phyloP scores from a whole-genome alignment of 2,113 vertebrate genomes.

The Sturnira hondurensis region DNA sequence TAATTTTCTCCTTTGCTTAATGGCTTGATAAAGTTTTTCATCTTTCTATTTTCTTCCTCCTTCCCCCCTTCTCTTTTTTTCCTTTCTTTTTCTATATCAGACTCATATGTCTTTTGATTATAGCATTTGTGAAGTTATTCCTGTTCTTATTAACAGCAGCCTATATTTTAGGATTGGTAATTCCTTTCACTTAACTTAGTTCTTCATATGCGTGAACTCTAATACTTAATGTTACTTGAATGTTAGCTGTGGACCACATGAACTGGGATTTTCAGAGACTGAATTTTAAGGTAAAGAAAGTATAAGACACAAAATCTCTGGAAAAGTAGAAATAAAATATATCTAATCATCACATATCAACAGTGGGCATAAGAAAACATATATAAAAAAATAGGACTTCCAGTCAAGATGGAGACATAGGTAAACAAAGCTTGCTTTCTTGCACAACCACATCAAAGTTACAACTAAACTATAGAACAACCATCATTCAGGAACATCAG shows the following conservation, averaged over 20 bases:
- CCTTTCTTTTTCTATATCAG: background rate
- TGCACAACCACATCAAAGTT: too few species aligned
- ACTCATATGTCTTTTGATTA: background rate
- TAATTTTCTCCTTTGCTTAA: background rate
- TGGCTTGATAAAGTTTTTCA: background rate
- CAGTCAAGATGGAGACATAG: too few species aligned
- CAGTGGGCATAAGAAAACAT: background rate
- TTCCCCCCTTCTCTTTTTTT: background rate
- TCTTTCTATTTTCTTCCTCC: background rate
- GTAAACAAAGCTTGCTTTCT: too few species aligned
- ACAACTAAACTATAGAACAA: too few species aligned
- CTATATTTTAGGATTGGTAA: background rate
- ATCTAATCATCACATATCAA: background rate
- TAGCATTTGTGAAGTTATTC: background rate
- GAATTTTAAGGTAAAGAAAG: background rate
- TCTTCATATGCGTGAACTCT: background rate
- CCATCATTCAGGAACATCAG: too few species aligned
- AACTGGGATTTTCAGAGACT: background rate
- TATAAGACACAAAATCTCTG: background rate
- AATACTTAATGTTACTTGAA: background rate
- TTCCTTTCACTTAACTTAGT: background rate
- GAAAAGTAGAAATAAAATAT: constrained; percentile 26
- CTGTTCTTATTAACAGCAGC: background rate
- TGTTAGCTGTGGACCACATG: background rate
- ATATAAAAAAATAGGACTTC: background rate